Conservation (phyloP, 1,140 invertebrate species). For the Drosophila athabasca region DNA sequence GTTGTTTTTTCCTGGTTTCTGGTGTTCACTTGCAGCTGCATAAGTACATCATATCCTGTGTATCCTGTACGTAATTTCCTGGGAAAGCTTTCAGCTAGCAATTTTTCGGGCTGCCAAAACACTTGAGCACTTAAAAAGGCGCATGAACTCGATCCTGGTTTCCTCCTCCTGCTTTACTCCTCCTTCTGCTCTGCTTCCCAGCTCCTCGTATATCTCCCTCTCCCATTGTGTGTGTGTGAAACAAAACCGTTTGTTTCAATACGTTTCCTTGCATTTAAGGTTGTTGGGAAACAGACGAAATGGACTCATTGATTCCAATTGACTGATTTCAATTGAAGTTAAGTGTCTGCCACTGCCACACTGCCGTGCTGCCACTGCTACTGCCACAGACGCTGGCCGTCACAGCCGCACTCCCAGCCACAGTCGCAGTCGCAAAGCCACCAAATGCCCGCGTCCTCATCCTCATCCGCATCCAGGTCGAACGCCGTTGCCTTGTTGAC, state of each 20-base stretch:
- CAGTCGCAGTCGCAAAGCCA: not conserved
- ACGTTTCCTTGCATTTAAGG: slow-evolving; percentile 59
- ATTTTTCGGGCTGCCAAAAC: slow-evolving; percentile 32
- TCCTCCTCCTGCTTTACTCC: slow-evolving; percentile 5
- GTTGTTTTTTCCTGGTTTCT: not conserved
- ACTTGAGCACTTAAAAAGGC: slow-evolving; percentile 81
- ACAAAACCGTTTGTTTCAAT: slow-evolving; percentile 76
- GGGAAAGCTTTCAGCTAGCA: slow-evolving; percentile 62
- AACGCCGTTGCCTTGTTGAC: slow-evolving; percentile 71
- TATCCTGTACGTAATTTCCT: slow-evolving; percentile 65
- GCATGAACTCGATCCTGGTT: slow-evolving; percentile 64
- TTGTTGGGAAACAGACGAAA: slow-evolving; percentile 83
- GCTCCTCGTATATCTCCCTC: slow-evolving; percentile 21
- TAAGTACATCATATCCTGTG: slow-evolving; percentile 24
- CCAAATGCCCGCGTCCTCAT: slow-evolving; percentile 35
- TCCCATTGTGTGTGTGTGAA: slow-evolving; percentile 35
- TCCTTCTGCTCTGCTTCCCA: not conserved
- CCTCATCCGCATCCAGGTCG: slow-evolving; percentile 35
- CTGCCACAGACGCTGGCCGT: slow-evolving; percentile 26
- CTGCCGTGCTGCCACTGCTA: slow-evolving; percentile 10
- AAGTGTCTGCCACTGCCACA: slow-evolving; percentile 69
- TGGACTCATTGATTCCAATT: slow-evolving; percentile 83
- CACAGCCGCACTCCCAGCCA: slow-evolving; percentile 22
- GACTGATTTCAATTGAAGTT: slow-evolving; percentile 82
- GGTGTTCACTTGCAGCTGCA: slow-evolving; percentile 64